Percentiles rank a stretch among this genome's conserved stretches.
phyloP scores from a whole-genome alignment of 1,140 invertebrate species.

The Aricia agestis region DNA sequence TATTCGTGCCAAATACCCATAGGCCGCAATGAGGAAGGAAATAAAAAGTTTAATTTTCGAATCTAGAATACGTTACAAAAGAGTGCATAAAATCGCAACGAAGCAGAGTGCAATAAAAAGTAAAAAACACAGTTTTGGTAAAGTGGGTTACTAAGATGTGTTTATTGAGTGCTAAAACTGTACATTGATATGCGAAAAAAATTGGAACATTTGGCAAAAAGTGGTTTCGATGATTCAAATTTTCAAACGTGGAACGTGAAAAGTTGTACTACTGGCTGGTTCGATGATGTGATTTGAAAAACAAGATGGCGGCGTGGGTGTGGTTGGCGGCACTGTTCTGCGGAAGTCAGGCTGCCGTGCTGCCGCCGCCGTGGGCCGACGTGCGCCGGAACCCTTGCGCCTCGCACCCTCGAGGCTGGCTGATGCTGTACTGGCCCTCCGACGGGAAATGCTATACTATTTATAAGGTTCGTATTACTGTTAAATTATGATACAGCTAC shows the following conservation, averaged over 20 bases:
- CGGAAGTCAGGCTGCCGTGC: conserved; percentile 77
- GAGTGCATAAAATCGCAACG: background rate
- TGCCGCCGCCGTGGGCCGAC: conserved; percentile 90
- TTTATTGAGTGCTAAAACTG: background rate
- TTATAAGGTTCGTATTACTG: conserved; percentile 79
- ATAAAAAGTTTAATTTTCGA: background rate
- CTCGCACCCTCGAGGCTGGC: conserved; percentile 85
- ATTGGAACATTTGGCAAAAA: background rate
- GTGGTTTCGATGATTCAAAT: too few relatives aligned
- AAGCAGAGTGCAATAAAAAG: background rate
- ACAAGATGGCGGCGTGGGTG: conserved; percentile 53
- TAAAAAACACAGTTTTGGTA: background rate
- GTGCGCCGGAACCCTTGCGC: conserved; percentile 88
- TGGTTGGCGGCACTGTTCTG: conserved; percentile 56
- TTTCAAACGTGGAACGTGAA: too few relatives aligned
- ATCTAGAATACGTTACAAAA: background rate
- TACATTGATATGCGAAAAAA: background rate
- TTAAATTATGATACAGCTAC: background rate
- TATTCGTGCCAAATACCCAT: background rate
- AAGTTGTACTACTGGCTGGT: background rate
- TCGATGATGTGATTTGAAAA: conserved; percentile 10
- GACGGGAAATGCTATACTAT: conserved; percentile 91
- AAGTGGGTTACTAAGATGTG: background rate
- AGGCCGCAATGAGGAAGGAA: background rate
- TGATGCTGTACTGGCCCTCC: conserved; percentile 87